Percentiles rank a stretch among this genome's conserved stretches.
Conservation (phyloP, 2,888 invertebrate species). For the Erebia aethiops region DNA sequence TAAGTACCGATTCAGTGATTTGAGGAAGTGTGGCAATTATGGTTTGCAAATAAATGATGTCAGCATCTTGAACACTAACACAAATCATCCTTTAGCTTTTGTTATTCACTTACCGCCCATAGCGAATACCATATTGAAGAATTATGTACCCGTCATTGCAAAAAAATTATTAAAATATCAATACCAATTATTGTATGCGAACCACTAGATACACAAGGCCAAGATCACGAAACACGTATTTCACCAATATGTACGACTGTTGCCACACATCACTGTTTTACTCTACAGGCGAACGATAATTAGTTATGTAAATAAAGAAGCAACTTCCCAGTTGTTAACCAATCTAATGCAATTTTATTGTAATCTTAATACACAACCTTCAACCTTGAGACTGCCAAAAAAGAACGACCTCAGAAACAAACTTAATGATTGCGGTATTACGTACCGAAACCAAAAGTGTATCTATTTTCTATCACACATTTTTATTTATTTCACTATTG, state of each 20-base stretch:
- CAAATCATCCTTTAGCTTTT: conserved; percentile 18
- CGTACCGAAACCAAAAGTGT: conserved; percentile 39
- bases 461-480: conserved; percentile 30
- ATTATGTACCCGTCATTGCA: conserved; percentile 57
- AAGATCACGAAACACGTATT: conserved; percentile 57
- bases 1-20: not conserved
- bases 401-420: conserved; percentile 35
- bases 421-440: conserved; percentile 28
- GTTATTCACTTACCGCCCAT: conserved; percentile 71
- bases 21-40: conserved; percentile 19
- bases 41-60: conserved; percentile 23
- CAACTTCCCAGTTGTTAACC: conserved; percentile 54
- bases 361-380: conserved; percentile 67
- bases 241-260: conserved; percentile 41
- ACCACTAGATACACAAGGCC: conserved; percentile 62
- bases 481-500: conserved; percentile 7
- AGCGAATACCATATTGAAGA: conserved; percentile 52
- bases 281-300: conserved; percentile 63
- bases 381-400: conserved; percentile 56
- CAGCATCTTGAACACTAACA: conserved; percentile 27
- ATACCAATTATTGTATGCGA: conserved; percentile 53
- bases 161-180: conserved; percentile 46
- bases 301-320: conserved; percentile 61
- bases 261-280: conserved; percentile 44
- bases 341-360: conserved; percentile 60